Evolutionary conservation across 92 coral and sea anemone genomes (phyloP).

Genomic region (Umimayanthus chanpuru): DNA sequence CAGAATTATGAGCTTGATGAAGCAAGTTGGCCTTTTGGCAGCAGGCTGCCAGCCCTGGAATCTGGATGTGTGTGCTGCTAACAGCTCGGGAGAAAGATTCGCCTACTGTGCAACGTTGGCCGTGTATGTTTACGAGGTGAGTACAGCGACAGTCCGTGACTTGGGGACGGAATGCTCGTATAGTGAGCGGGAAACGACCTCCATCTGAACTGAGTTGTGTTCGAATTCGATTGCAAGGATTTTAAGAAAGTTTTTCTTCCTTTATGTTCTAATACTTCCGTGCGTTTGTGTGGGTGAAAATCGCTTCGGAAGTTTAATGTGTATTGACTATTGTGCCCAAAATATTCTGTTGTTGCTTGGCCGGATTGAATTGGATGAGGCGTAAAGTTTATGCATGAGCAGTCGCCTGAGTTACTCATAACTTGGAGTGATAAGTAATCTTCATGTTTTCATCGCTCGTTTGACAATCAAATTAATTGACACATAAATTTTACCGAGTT

Average conservation of each 20-base stretch:
- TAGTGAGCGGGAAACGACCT: neutral
- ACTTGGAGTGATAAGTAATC: neutral
- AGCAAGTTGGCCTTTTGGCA: slow-evolving; percentile 91
- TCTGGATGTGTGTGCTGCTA: slow-evolving; percentile 92
- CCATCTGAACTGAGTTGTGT: neutral
- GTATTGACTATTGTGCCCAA: neutral
- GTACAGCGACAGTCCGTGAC: neutral
- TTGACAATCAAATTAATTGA: neutral
- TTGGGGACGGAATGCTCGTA: neutral
- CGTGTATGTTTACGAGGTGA: slow-evolving; percentile 92
- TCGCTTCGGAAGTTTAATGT: neutral
- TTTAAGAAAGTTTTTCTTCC: neutral
- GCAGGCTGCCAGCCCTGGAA: slow-evolving; percentile 99
- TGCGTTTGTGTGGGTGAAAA: neutral
- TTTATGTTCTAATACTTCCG: neutral
- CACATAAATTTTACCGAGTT: neutral
- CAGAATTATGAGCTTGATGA: slow-evolving; percentile 79
- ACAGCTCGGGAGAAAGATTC: slow-evolving; percentile 80
- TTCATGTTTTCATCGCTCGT: slow-evolving; percentile 6
- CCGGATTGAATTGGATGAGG: neutral
- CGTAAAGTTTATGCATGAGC: slow-evolving; percentile 4
- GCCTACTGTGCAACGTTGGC: slow-evolving; percentile 98
- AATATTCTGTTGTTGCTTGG: neutral
- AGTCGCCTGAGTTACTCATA: neutral
- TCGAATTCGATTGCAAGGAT: neutral